A percentile compares a stretch with the other conserved stretches of the same genome.
Conservation (phyloP, 2,888 invertebrate genomes). For the Andricus curvator region DNA sequence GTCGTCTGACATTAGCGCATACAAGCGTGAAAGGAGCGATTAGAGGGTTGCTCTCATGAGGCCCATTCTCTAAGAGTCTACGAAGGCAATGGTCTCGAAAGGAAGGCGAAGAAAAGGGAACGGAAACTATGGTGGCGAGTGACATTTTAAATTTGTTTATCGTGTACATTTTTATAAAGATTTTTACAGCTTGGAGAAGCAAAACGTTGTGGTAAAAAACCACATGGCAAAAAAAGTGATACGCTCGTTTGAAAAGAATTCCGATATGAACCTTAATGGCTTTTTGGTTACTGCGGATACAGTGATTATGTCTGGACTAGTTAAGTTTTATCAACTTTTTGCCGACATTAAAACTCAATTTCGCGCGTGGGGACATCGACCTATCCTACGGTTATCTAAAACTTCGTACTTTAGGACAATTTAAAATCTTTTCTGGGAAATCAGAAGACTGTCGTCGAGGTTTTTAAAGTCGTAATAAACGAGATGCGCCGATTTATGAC, state of each 20-base stretch:
- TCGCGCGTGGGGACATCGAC: not conserved
- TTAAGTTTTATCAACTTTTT: conserved; percentile 14
- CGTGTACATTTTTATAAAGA: not conserved
- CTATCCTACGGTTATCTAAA: conserved; percentile 5
- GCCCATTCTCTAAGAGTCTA: not conserved
- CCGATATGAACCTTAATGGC: conserved; percentile 2
- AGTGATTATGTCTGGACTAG: conserved; percentile 4
- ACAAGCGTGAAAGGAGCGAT: conserved; percentile 29
- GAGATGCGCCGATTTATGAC: conserved; percentile 37
- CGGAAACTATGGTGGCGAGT: not conserved
- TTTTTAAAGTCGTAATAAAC: conserved; percentile 39
- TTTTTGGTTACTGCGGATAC: not conserved
- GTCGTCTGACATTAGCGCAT: conserved; percentile 20
- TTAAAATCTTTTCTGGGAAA: conserved; percentile 34
- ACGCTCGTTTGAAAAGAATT: not conserved
- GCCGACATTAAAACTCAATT: conserved; percentile 5
- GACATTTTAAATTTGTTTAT: not conserved
- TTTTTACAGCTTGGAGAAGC: not conserved
- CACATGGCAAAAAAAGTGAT: not conserved
- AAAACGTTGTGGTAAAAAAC: not conserved
- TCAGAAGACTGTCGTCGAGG: conserved; percentile 20
- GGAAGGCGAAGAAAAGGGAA: not conserved
- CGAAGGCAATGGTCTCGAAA: not conserved
- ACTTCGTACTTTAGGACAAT: conserved; percentile 32
- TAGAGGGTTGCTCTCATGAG: not conserved